Percentiles rank a stretch among this genome's conserved stretches.
Conservation (phyloP, 2,797 vertebrate species). For the Podarcis siculus region DNA sequence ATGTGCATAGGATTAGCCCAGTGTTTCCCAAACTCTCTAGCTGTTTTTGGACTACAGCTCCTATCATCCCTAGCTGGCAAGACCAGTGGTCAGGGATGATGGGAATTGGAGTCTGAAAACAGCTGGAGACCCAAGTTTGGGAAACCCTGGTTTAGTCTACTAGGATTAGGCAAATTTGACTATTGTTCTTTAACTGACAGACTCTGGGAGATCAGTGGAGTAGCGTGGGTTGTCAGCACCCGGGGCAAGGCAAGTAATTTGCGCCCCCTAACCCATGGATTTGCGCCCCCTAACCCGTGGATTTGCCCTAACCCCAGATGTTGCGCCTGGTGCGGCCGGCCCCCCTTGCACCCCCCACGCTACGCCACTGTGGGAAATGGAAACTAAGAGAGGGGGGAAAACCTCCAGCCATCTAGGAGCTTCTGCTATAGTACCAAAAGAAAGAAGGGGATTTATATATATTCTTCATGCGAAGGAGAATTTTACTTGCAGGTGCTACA, state of each 20-base stretch:
- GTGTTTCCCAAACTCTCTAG: no score
- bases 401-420: neutral
- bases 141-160: neutral
- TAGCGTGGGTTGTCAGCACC: no score
- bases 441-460: neutral
- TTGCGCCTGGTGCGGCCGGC: no score
- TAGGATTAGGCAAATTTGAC: neutral
- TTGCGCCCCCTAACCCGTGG: no score
- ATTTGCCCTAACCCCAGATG: no score
- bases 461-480: neutral
- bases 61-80: no score
- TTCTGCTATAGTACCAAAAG: neutral
- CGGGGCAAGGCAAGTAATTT: no score
- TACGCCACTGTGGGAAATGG: neutral
- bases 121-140: neutral
- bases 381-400: neutral
- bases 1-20: neutral
- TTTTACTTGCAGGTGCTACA: neutral
- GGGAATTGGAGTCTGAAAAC: no score
- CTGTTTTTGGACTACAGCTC: no score
- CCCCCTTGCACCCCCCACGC: no score
- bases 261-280: no score
- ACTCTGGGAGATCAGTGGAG: neutral
- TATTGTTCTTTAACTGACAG: neutral
- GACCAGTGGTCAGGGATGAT: no score